A percentile compares a stretch with the other conserved stretches of the same genome.
These are phyloP conservation scores for Synergus laeviventris DNA, from an alignment of 2,888 invertebrate genomes.

Conservation along the genomic window DNA sequence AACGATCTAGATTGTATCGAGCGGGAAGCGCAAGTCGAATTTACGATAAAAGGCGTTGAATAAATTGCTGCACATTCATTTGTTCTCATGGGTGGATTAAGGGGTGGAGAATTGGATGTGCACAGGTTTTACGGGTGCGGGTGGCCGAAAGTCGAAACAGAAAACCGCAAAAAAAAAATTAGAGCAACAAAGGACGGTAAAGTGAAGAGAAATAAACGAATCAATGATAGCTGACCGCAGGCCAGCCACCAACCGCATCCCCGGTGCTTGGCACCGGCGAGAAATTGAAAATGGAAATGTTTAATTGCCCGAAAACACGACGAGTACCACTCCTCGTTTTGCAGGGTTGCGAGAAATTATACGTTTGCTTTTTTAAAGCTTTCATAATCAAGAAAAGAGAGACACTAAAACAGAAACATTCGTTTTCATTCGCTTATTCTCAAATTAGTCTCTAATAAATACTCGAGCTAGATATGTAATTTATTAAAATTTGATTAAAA, in stretches of 20 bases:
- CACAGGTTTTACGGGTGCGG: constrained; percentile 22
- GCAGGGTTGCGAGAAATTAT: constrained; percentile 35
- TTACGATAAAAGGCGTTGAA: constrained; percentile 38
- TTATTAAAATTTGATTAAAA: too few relatives aligned
- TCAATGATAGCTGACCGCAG: constrained; percentile 73
- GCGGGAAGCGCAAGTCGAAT: constrained; percentile 36
- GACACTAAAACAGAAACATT: constrained; percentile 40
- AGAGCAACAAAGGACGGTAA: constrained; percentile 50
- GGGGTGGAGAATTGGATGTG: constrained; percentile 35
- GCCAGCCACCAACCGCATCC: constrained; percentile 66
- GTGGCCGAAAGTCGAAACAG: constrained; percentile 36
- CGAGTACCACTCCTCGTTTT: constrained; percentile 56
- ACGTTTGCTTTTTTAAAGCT: constrained; percentile 51
- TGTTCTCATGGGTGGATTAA: constrained; percentile 21
- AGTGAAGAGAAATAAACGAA: constrained; percentile 70
- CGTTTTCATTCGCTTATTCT: constrained; percentile 9
- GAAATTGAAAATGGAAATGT: constrained; percentile 74
- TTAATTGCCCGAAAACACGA: constrained; percentile 73
- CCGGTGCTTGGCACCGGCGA: constrained; percentile 63
- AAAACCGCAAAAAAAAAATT: constrained; percentile 47
- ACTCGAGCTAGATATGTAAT: neutral
- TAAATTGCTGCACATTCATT: constrained; percentile 40
- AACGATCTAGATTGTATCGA: constrained; percentile 36
- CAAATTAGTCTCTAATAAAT: neutral
- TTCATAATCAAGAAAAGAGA: constrained; percentile 45